Evolutionary conservation across 1,140 invertebrate genomes (phyloP), one percentile per base, ranked within the genome.

Genomic region (Drosophila lowei): DNA sequence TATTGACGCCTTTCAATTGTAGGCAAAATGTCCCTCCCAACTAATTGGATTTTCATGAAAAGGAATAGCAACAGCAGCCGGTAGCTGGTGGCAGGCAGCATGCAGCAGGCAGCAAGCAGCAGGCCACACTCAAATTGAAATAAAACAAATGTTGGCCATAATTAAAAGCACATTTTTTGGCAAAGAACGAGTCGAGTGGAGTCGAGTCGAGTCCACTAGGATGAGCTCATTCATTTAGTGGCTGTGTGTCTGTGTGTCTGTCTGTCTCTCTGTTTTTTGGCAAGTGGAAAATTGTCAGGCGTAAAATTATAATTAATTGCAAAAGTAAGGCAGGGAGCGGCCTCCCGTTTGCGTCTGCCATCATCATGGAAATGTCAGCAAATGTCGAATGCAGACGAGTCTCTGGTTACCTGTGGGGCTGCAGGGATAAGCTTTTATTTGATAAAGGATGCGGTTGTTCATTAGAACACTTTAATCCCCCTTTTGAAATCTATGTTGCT

Each of bases 231-330:
- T 53, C 23, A 47, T 25, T 46, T 25, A 46, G 25, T 18, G 57
- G 30, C 61, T 62, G 8, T 30, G 8, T 30, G 8, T 3, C 30
- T 3, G 34, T 38, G 0, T 38, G 3, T 38, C 11, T 47, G 13
- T n/a, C 28, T 58, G 46, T 28, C 15, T 13, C 7, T 25, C 38
- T 25, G 16, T 38, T 72, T 85, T 77, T 68, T 53, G 62, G 46
- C 65, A 81, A 81, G 55, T 75, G 58, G 50, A 62, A 77, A 81
- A 53, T 88, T 77, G 78, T 78, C 71, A 81, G 72, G 78, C 71
- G 66, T 88, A 75, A 86, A 86, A 86, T 86, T 86, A 86, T 88
- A 86, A 86, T 86, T 88, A 86, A 81, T 80, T 81, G 78, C 57
- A 68, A 62, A 59, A 64, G 50, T 64, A 77, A 64, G 30, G 30